Evolutionary conservation across 1,140 invertebrate species (phyloP), one percentile per base, ranked within the genome.

Genomic region (Aphaenogaster rudis): DNA sequence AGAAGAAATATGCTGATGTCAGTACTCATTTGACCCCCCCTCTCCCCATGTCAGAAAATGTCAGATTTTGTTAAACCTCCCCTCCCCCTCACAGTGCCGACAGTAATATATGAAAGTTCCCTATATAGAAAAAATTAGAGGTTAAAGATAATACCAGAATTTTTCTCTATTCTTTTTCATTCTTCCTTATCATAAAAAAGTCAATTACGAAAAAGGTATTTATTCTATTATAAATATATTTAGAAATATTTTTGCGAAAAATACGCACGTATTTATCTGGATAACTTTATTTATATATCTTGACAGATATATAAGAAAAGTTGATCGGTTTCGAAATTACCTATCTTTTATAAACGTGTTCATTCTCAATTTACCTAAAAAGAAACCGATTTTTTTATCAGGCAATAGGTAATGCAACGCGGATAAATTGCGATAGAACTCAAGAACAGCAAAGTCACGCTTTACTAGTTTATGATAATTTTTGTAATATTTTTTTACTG

Each of bases 381-480:
- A 54, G 8, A n/a, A 57, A 39, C 2, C 4, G 36, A 6, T n/a
- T 21, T 21, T 21, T 21, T 59, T 42, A 76, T 76, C 72, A 33
- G n/a, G 36, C 52, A 17, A 76, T 76, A 59, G 72, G 52, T 57
- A 57, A 59, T 57, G 33, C 67, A 52, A 6, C 52, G 33, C 52
- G 52, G 72, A 76, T 76, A 59, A 76, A 42, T 76, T 52, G 72
- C 72, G 52, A 76, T 76, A 57, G 36, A 76, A 57, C 11, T 57
- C 33, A 42, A 57, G 54, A 76, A 76, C 17, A 76, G 52, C n/a
- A 42, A 42, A 59, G 36, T 76, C 72, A 76, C 72, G 72, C 72
- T 76, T 76, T 59, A 76, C 72, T 59, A 76, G 28, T 28, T 21
- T 61, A 21, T 69, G 71, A 80, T 87, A 87, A 21, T 21, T 21